Percentiles rank a stretch among this genome's conserved stretches.
These are phyloP conservation scores for Chaetodon auriga DNA, from an alignment of 2,113 vertebrate genomes.

Conservation along the genomic window DNA sequence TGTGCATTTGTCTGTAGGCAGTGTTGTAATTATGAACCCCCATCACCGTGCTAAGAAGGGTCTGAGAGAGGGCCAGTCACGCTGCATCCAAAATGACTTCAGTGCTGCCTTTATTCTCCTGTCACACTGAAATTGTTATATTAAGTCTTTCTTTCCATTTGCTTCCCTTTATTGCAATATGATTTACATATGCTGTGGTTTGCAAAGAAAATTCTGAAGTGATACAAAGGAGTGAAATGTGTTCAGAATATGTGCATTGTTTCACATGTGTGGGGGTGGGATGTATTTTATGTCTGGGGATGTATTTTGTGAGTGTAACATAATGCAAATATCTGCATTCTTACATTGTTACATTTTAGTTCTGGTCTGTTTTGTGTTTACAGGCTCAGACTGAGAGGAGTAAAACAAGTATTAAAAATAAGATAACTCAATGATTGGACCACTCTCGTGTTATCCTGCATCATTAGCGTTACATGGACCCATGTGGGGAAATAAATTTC, in stretches of 20 bases:
- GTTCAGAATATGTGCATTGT: constrained; percentile 12
- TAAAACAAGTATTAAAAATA: background rate
- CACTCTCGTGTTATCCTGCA: background rate
- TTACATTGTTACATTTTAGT: background rate
- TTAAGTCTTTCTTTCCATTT: constrained; percentile 62
- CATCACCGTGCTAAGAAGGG: constrained; percentile 38
- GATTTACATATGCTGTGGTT: constrained; percentile 68
- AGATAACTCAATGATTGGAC: background rate
- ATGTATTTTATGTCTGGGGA: background rate
- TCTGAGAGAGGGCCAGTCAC: constrained; percentile 51
- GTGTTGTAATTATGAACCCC: constrained; percentile 71
- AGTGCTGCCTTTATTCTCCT: constrained; percentile 67
- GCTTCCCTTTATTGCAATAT: constrained; percentile 46
- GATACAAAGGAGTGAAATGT: constrained; percentile 39
- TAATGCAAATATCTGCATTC: constrained; percentile 12
- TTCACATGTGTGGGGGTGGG: constrained; percentile 3
- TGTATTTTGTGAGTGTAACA: background rate
- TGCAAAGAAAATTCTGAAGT: constrained; percentile 41
- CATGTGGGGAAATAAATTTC: background rate
- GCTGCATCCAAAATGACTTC: constrained; percentile 66
- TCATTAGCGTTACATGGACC: background rate
- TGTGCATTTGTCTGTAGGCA: constrained; percentile 69
- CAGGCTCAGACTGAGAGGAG: background rate
- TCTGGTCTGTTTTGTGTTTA: background rate
- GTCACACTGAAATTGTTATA: constrained; percentile 70